These are phyloP conservation scores for Agrilus cyanescens DNA, from an alignment of 2,888 invertebrate species.

Conservation along the genomic window DNA sequence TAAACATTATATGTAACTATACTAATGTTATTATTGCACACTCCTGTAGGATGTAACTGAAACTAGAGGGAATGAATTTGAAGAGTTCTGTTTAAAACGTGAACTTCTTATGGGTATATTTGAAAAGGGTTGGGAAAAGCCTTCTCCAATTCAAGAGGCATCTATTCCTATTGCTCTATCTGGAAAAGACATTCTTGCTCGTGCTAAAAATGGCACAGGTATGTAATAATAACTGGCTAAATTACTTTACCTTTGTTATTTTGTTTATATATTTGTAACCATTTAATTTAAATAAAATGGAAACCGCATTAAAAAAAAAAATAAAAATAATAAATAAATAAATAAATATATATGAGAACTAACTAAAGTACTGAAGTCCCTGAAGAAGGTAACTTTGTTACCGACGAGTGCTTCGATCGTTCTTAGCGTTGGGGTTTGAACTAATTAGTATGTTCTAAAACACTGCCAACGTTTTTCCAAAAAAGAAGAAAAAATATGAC, in stretches of 20 bases:
- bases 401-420: no score
- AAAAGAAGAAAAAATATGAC: no score
- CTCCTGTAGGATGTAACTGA: conserved; percentile 88
- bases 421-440: no score
- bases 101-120: conserved; percentile 99
- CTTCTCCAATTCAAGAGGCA: conserved; percentile 98
- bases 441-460: no score
- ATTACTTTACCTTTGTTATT: not conserved
- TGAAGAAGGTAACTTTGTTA: no score
- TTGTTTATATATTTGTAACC: not conserved
- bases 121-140: conserved; percentile 99
- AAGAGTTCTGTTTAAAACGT: conserved; percentile 96
- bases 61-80: conserved; percentile 98
- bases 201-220: conserved; percentile 98
- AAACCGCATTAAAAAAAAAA: no score
- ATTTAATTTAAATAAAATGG: no score
- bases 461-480: no score
- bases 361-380: no score
- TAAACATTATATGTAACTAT: not conserved
- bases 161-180: conserved; percentile 97
- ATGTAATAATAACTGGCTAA: conserved; percentile 5
- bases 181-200: conserved; percentile 93
- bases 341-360: no score
- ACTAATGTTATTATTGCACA: not conserved
- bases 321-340: no score